Evolutionary conservation across 2,888 invertebrate genomes (phyloP).

Genomic region (Drosophila infuscata): DNA sequence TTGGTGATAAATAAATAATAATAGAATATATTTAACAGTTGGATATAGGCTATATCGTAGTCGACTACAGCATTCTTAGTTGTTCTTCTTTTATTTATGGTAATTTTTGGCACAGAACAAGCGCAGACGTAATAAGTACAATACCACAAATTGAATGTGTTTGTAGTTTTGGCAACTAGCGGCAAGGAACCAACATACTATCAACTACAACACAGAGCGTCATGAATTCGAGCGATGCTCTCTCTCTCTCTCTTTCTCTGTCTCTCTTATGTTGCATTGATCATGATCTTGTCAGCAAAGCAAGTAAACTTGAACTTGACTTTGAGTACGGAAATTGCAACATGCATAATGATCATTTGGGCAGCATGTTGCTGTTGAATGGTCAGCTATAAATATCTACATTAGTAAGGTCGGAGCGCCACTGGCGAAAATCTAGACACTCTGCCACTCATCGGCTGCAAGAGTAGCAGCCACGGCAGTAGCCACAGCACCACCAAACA

Average conservation of each 20-base stretch:
- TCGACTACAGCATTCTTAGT: not conserved
- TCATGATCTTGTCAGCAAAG: constrained; percentile 4
- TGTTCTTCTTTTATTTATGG: constrained; percentile 1
- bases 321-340: constrained; percentile 46
- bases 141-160: not conserved
- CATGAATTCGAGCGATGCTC: constrained; percentile 25
- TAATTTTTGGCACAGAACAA: constrained; percentile 16
- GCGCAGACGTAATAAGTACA: constrained; percentile 8
- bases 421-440: constrained; percentile 60
- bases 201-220: constrained; percentile 28
- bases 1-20: not conserved
- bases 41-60: not conserved
- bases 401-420: constrained; percentile 43
- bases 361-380: constrained; percentile 5
- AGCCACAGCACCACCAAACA: constrained; percentile 2
- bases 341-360: constrained; percentile 28
- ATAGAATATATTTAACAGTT: not conserved
- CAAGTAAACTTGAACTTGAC: constrained; percentile 67
- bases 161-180: constrained; percentile 47
- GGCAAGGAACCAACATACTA: constrained; percentile 8
- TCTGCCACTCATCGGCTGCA: constrained; percentile 28
- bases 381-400: constrained; percentile 39
- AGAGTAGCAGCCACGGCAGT: not conserved
- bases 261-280: not conserved
- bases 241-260: not conserved